Evolutionary conservation across 1,140 invertebrate species (phyloP).

Genomic region (Sesamia nonagrioides): DNA sequence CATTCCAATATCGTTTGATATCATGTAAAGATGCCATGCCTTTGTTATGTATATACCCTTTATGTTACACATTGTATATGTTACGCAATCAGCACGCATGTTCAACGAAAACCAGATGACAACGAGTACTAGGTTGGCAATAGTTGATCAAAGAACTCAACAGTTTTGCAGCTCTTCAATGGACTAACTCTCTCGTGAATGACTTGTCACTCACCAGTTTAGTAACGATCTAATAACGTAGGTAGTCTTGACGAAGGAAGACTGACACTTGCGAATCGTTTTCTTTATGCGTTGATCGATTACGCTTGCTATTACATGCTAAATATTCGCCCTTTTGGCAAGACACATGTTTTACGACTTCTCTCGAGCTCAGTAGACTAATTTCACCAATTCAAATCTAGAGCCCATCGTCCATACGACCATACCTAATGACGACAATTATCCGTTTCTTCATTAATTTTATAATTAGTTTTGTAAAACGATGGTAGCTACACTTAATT

Average conservation of each 20-base stretch:
- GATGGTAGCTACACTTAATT: slow-evolving; percentile 5
- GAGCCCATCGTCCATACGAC: not conserved
- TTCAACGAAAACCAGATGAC: no score
- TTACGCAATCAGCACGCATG: no score
- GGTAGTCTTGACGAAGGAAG: not conserved
- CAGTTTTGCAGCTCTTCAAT: not conserved
- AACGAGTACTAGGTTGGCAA: not conserved
- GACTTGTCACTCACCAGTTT: not conserved
- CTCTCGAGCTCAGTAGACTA: not conserved
- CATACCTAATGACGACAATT: not conserved
- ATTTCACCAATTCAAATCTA: not conserved
- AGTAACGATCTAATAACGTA: not conserved
- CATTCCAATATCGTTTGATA: no score
- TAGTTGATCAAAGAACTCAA: not conserved
- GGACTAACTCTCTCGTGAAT: not conserved
- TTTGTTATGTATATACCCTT: no score
- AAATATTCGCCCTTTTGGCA: not conserved
- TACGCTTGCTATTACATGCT: not conserved
- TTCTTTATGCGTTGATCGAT: not conserved
- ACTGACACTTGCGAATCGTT: not conserved
- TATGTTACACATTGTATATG: no score
- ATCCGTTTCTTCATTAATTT: not conserved
- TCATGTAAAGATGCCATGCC: no score
- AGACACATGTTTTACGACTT: not conserved
- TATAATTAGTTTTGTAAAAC: slow-evolving; percentile 14